These are phyloP conservation scores for Taeniopygia guttata DNA, from an alignment of 2,797 vertebrate species.

Conservation along the genomic window DNA sequence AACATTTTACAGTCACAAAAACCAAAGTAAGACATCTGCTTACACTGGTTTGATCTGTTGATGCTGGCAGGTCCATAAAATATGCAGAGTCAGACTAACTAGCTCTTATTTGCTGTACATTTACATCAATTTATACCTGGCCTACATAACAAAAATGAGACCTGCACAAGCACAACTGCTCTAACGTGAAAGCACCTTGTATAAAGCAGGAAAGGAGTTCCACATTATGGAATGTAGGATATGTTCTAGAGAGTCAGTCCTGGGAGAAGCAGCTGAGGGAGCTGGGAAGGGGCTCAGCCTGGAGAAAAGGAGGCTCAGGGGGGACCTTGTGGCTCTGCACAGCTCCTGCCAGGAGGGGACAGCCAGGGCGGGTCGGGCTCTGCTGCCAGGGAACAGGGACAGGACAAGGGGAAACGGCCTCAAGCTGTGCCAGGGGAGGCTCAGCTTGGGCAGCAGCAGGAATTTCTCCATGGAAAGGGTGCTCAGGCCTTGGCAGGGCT, in stretches of 20 bases:
- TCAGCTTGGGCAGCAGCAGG: too few species aligned
- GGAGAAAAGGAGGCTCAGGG: not conserved
- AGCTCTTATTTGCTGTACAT: not conserved
- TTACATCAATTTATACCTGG: not conserved
- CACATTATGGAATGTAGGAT: not conserved
- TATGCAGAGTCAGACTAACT: not conserved
- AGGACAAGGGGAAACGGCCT: not conserved
- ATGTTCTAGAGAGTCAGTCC: not conserved
- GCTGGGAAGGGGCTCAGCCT: not conserved
- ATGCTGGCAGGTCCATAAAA: not conserved
- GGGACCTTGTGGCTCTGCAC: not conserved
- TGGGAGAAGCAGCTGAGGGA: not conserved
- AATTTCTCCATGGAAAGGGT: not conserved
- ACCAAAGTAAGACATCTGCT: not conserved
- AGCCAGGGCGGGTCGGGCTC: not conserved
- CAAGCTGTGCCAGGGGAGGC: not conserved
- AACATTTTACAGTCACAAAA: not conserved
- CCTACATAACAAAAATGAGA: not conserved
- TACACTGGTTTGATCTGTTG: not conserved
- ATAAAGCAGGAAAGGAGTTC: not conserved
- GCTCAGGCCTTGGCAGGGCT: not conserved
- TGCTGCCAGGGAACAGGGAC: not conserved
- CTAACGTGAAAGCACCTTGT: not conserved
- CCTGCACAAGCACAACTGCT: not conserved
- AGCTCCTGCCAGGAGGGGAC: not conserved